Base-by-base conservation (phyloP, 2,113 vertebrate species). In the Semicossyphus pulcher region DNA sequence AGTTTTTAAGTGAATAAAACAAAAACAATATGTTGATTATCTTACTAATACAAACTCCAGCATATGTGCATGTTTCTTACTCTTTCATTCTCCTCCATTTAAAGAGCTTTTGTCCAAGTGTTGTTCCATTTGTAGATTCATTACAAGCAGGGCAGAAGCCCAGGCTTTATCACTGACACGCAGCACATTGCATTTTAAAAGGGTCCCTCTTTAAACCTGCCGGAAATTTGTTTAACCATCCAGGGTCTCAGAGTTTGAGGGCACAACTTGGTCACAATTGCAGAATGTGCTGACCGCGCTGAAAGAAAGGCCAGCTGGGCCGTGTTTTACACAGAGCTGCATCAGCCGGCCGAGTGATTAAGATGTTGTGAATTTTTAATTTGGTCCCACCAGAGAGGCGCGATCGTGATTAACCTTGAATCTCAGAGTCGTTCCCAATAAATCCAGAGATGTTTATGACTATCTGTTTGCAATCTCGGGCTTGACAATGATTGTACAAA, bases 341-440 rank as follows among this genome's bases (percentile, higher is more conserved):
- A 78, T 64, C 54, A 71, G 71, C 60, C 73, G 20, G 63, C 36
- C 72, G 16, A 72, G 61, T 76, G 76, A 79, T 78, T 77, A 87
- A 81, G 82, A 82, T 74, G 81, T 64, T 81, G 72, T 73, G 81
- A 83, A 90, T 88, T 72, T 61, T 45, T 84, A 87, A 76, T 85
- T 39, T 51, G 51, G 71, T 84, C 88, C 80, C 86, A 80, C 39
- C 32, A 75, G 82, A 86, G 86, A 76, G 48, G 73, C 63, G 3
- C 53, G 54, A 34, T 57, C 34, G 78, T 83, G 69, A 87, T 88
- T 90, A 89, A 90, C 87, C 84, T 89, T 92, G 85, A 85, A 63
- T 84, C 67, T 64, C 34, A 7, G 42, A 81, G 25, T 60, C 65
- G 2, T 51, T 65, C 61, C 29, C 52, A 49, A 68, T 80, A 72